phyloP scores from a whole-genome alignment of 2,113 vertebrate species.

The Riparia riparia region DNA sequence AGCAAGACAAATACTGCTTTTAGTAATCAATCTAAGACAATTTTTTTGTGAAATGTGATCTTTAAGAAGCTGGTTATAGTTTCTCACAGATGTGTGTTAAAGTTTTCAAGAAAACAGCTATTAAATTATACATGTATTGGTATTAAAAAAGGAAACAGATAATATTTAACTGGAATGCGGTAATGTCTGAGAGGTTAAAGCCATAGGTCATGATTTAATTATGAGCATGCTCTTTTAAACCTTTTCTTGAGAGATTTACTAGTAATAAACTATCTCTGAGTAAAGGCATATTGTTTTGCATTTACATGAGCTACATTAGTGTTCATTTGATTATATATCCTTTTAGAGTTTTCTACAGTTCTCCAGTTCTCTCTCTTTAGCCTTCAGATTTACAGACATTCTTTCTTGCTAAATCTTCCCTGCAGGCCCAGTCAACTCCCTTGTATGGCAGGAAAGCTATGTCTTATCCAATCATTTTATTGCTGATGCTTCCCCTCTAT shows the following conservation, averaged over 20 bases:
- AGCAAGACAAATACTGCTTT: not conserved
- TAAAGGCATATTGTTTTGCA: not conserved
- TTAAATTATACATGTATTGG: not conserved
- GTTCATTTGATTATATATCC: not conserved
- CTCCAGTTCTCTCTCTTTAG: not conserved
- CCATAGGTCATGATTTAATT: not conserved
- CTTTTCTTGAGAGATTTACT: not conserved
- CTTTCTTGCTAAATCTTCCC: not conserved
- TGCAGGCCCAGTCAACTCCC: not conserved
- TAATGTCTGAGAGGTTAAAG: not conserved
- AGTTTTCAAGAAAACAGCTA: not conserved
- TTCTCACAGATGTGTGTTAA: not conserved
- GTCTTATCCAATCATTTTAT: not conserved
- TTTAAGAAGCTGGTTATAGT: not conserved
- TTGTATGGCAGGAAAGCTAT: not conserved
- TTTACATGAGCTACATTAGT: not conserved
- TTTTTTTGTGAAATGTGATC: not conserved
- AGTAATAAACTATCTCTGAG: not conserved
- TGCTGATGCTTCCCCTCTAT: not conserved
- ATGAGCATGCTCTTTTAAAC: not conserved
- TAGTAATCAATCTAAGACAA: not conserved
- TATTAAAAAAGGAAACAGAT: not conserved
- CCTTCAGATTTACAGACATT: not conserved
- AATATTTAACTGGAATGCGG: accelerated
- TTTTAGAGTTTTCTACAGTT: not conserved